Conservation (phyloP, 2,113 vertebrate species). For the Tylochromis polylepis region DNA sequence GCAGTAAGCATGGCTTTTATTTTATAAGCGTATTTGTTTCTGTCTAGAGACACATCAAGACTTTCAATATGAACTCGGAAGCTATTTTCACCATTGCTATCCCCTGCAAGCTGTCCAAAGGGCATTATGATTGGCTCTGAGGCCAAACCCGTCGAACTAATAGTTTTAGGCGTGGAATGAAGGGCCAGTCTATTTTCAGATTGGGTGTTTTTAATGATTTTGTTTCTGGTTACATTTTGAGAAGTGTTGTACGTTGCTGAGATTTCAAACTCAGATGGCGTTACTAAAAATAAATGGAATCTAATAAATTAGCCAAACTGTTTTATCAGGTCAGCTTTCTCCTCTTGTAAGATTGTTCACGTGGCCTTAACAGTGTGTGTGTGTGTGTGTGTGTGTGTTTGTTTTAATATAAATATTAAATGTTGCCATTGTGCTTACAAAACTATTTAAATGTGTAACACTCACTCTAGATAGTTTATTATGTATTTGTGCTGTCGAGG, state of each 20-base stretch:
- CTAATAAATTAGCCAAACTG: not conserved
- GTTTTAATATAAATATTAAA: not conserved
- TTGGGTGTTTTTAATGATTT: not conserved
- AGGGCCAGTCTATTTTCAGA: not conserved
- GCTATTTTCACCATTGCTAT: not conserved
- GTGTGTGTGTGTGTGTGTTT: not conserved
- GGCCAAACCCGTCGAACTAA: not conserved
- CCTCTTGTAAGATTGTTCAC: accelerated
- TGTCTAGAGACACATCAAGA: not conserved
- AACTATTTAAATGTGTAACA: not conserved
- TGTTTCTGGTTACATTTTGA: not conserved
- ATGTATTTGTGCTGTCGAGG: not conserved
- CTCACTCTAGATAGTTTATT: not conserved
- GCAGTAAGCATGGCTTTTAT: not conserved
- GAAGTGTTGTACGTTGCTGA: not conserved
- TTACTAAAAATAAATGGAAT: not conserved
- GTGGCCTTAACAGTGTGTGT: not conserved
- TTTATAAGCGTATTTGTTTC: not conserved
- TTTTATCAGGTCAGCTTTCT: not conserved
- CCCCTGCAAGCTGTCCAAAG: not conserved
- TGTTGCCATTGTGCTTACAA: not conserved
- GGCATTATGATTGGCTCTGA: not conserved
- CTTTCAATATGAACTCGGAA: not conserved
- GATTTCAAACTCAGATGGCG: accelerated
- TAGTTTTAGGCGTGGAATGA: not conserved